Base-by-base conservation (phyloP, 35 echinoderm and acorn worm species). In the Chiridota heheva region DNA sequence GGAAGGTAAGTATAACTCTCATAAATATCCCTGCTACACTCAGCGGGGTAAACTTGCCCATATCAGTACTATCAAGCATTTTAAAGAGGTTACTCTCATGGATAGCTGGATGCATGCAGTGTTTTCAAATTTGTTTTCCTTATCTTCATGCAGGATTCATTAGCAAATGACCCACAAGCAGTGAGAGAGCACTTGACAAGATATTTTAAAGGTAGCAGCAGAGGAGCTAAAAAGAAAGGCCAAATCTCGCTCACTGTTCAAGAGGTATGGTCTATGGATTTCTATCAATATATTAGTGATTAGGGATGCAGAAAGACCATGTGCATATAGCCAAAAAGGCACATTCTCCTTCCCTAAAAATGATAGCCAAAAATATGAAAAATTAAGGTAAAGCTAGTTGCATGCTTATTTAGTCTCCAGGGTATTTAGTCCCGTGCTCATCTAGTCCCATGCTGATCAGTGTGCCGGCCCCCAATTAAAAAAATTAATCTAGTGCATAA, bases 131-230 rank as follows among this genome's bases (percentile, higher is more conserved):
- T 57, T 36, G 37, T 56, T 39, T 35, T 71, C 42, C 58, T 53
- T 69, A 7, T 0, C 0, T 60, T 25, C 13, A 22, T 34, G 16
- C 27, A 83, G 81, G 81, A 83, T 55, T 42, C 42, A 20, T 36
- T 83, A 18, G 81, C 81, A 18, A 83, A 71, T 56, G 81, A 83
- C 46, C 81, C 81, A 17, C 63, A 56, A 26, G 81, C 81, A 55
- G 81, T 83, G 17, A 78, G 62, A 58, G 75, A 34, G 13, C 75
- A 78, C 75, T 60, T 78, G 40, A 27, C 30, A 22, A 15, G 27
- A 37, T 57, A 69, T 59, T 83, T 69, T 58, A n/a, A 69, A 28
- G 64, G 64, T 16, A 56, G 46, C 39, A 32, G 53, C 15, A 29
- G 22, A 7, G 62, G 45, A 18, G 71, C 55, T 17, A 83, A 47